Evolutionary conservation across 2,888 invertebrate species (phyloP), one percentile per base, ranked within the genome.

Genomic region (Heliconius erato): DNA sequence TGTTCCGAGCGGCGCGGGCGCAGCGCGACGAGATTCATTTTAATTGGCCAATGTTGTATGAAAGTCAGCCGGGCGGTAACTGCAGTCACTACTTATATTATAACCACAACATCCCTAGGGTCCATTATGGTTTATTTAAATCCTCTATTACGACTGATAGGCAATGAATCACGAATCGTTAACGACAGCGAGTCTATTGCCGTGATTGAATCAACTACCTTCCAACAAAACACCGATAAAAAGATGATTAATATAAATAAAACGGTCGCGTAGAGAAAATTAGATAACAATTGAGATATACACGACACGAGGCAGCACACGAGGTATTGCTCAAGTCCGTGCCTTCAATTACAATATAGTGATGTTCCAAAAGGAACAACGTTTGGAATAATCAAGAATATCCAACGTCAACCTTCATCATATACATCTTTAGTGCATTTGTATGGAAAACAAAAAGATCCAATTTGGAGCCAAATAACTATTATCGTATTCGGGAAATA

Each of bases 331-430:
- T 85, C 85, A 90, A 89, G 83, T 74, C 83, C 83, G 85, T 86
- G 89, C 90, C 89, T 89, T 90, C 88, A 89, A 88, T 92, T 91
- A 89, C 81, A 84, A 92, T 92, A 89, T 91, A 91, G 88, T 89
- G 89, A 90, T 88, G 89, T 86, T 87, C 89, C 87, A 87, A 92
- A 91, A 93, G 88, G 87, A 91, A 89, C 86, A 85, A 87, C 82
- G 79, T 79, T n/a, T 83, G 74, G 80, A 85, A 83, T 85, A 84
- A 84, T 85, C 84, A 86, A 87, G 87, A 89, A 90, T 89, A 90
- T 86, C 87, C 89, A 87, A 91, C 89, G 91, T 91, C 93, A 89
- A 94, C 94, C 94, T 92, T 90, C 88, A 90, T 95, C 93, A 94
- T 91, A 92, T 90, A 67, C 68, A 69, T 80, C n/a, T 68, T 80